Conservation (phyloP, 2,888 invertebrate genomes). For the Lithophane leautieri region DNA sequence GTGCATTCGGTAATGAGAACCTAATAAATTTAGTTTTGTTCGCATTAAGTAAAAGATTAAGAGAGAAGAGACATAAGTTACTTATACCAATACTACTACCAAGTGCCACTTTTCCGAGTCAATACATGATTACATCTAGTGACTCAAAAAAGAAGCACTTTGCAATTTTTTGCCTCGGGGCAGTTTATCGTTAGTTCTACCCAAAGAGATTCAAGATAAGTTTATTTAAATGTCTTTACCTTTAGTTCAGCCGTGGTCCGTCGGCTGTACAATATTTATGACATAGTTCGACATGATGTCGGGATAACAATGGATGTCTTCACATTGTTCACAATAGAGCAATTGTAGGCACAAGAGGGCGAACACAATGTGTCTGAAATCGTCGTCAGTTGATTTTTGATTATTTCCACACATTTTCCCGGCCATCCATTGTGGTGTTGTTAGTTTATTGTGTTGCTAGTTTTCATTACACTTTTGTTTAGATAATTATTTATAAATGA, state of each 20-base stretch:
- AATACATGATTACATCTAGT: too few relatives aligned
- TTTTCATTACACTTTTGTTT: neutral
- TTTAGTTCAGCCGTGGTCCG: neutral
- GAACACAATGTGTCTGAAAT: slow-evolving; percentile 45
- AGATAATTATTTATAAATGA: neutral
- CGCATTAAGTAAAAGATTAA: too few relatives aligned
- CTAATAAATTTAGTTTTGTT: too few relatives aligned
- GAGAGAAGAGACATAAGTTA: too few relatives aligned
- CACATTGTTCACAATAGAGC: slow-evolving; percentile 49
- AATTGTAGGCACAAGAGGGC: slow-evolving; percentile 43
- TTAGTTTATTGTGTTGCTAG: neutral
- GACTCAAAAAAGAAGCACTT: too few relatives aligned
- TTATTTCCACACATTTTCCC: slow-evolving; percentile 25
- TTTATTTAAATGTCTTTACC: neutral
- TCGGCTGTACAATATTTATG: slow-evolving; percentile 24
- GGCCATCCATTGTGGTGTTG: neutral
- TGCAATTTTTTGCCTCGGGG: neutral
- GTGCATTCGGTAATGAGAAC: too few relatives aligned
- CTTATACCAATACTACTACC: too few relatives aligned
- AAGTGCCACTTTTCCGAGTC: too few relatives aligned
- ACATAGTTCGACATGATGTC: slow-evolving; percentile 31
- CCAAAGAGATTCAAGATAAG: neutral
- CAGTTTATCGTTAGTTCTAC: neutral
- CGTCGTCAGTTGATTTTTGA: slow-evolving; percentile 27
- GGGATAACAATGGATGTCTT: slow-evolving; percentile 39